Conservation (phyloP, 2,113 vertebrate genomes). For the Anoura caudifer region DNA sequence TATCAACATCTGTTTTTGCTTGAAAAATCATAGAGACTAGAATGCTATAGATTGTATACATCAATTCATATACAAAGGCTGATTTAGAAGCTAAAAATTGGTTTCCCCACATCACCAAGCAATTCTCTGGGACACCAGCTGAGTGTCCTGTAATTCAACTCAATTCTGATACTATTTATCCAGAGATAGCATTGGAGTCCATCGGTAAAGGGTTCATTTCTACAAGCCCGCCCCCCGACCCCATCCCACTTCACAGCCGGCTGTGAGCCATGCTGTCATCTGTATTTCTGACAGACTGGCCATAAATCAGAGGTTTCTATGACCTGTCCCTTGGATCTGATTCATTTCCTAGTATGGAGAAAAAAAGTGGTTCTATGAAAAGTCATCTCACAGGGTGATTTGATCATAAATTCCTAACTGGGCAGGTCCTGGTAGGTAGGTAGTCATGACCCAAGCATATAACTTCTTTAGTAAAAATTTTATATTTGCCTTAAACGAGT, state of each 20-base stretch:
- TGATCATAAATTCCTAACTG: neutral
- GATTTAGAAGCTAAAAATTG: neutral
- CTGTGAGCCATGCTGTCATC: neutral
- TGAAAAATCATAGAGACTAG: neutral
- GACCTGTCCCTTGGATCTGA: neutral
- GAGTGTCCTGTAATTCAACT: neutral
- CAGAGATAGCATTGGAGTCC: no score
- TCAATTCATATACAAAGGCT: neutral
- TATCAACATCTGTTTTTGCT: neutral
- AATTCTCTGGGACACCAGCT: neutral
- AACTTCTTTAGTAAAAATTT: neutral
- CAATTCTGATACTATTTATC: neutral
- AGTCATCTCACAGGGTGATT: neutral
- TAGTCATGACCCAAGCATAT: neutral
- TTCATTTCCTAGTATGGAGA: neutral
- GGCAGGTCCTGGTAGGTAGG: no score
- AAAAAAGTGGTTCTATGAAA: neutral
- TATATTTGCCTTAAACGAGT: neutral
- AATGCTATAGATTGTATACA: neutral
- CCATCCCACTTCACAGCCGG: neutral
- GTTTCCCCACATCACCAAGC: neutral
- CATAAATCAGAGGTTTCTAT: neutral
- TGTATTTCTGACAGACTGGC: neutral
- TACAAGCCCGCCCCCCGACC: neutral
- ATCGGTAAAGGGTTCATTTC: neutral